A percentile compares a stretch with the other conserved stretches of the same genome.
Evolutionary conservation across 2,113 vertebrate species (phyloP).

Genomic region (Picathartes gymnocephalus): DNA sequence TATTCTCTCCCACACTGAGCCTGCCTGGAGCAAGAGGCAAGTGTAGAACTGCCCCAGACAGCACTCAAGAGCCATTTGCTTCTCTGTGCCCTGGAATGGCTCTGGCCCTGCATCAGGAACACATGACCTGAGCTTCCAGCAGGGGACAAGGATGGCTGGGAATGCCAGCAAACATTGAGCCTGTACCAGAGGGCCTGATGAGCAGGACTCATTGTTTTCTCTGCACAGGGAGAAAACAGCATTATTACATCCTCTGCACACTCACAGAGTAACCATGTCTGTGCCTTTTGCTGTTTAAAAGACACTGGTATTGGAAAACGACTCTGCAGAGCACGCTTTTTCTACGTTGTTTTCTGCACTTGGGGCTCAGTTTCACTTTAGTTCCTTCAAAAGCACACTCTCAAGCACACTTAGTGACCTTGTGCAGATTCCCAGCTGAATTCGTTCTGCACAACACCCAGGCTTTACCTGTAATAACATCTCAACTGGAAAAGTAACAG

Average conservation of each 20-base stretch:
- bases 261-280: not conserved
- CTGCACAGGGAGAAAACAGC: not conserved
- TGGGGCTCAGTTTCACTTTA: not conserved
- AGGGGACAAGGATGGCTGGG: not conserved
- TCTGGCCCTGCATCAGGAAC: not conserved
- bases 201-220: not conserved
- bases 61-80: not conserved
- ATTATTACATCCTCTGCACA: not conserved
- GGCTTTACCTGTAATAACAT: not conserved
- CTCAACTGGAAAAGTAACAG: not conserved
- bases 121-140: rapidly evolving
- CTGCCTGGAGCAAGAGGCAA: not conserved
- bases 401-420: not conserved
- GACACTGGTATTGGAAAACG: not conserved
- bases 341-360: not conserved
- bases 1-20: not conserved
- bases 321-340: not conserved
- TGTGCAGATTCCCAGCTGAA: not conserved
- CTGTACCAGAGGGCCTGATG: not conserved
- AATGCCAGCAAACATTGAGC: not conserved
- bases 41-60: not conserved
- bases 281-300: not conserved
- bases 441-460: not conserved
- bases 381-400: not conserved
- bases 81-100: not conserved